These are phyloP conservation scores for Lordiphosa clarofinis DNA, from an alignment of 1,140 invertebrate genomes.

Conservation along the genomic window DNA sequence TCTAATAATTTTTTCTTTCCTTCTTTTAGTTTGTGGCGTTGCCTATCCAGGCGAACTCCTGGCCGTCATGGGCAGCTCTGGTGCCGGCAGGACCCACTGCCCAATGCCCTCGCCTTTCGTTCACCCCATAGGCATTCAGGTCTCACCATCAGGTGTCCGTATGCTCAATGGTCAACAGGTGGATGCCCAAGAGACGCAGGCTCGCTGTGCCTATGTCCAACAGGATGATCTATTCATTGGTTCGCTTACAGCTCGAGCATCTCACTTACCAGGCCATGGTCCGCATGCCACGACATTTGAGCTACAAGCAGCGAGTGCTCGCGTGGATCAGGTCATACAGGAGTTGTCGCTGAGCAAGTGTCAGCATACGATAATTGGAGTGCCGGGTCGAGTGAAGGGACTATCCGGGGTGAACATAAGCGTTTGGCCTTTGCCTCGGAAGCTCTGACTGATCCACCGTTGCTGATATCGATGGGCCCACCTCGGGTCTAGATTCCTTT, in stretches of 20 bases:
- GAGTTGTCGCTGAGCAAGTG: constrained; percentile 92
- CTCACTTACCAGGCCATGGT: constrained; percentile 94
- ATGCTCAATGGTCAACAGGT: constrained; percentile 87
- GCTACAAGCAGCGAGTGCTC: constrained; percentile 87
- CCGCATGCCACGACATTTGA: constrained; percentile 92
- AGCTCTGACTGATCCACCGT: constrained; percentile 94
- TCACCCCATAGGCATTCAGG: constrained; percentile 83
- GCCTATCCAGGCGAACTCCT: constrained; percentile 94
- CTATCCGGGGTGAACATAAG: constrained; percentile 98
- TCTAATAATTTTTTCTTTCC: constrained; percentile 6
- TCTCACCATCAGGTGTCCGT: constrained; percentile 79
- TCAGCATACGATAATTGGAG: constrained; percentile 92
- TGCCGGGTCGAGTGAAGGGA: constrained; percentile 91
- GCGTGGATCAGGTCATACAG: constrained; percentile 90
- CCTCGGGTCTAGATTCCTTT: constrained; percentile 92
- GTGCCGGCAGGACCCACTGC: constrained; percentile 96
- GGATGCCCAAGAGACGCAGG: constrained; percentile 85
- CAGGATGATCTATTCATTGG: constrained; percentile 97
- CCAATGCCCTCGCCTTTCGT: constrained; percentile 94
- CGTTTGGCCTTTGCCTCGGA: constrained; percentile 97
- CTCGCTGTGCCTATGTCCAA: constrained; percentile 95
- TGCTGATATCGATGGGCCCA: constrained; percentile 99
- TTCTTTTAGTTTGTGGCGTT: constrained; percentile 88
- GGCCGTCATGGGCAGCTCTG: constrained; percentile 96
- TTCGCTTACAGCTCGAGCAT: constrained; percentile 94